Conservation (phyloP, 92 coral and sea anemone genomes). For the Parazoanthus darwini region DNA sequence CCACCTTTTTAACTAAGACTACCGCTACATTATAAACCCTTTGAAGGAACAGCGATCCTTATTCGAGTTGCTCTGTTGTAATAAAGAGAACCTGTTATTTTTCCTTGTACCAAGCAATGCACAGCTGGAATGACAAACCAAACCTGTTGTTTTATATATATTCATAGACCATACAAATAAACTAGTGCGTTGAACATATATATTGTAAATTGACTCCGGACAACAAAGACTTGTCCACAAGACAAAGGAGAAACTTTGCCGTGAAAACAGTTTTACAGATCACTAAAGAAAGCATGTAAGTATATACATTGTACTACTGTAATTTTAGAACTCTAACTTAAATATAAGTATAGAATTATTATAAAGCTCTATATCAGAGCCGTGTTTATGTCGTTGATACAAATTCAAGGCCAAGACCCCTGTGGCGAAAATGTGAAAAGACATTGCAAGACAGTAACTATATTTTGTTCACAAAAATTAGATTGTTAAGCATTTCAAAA, state of each 20-base stretch:
- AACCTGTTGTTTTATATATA: background rate
- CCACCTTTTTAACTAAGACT: too few relatives aligned
- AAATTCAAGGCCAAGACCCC: background rate
- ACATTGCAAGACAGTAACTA: background rate
- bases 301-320: background rate
- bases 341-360: too few relatives aligned
- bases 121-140: background rate
- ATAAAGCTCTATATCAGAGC: too few relatives aligned
- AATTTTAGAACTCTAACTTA: too few relatives aligned
- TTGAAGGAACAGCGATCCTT: too few relatives aligned
- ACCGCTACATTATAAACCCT: too few relatives aligned
- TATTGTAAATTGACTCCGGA: too few relatives aligned
- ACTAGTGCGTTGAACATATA: background rate
- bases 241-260: background rate
- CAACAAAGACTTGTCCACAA: background rate
- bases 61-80: too few relatives aligned
- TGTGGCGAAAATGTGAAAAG: background rate
- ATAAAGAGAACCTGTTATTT: background rate
- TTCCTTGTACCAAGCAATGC: background rate
- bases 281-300: background rate
- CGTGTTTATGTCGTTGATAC: background rate
- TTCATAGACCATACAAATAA: background rate
- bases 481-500: background rate
- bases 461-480: background rate
- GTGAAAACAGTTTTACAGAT: background rate